Base-by-base conservation (phyloP, 2,888 invertebrate species). In the Athalia cordata region DNA sequence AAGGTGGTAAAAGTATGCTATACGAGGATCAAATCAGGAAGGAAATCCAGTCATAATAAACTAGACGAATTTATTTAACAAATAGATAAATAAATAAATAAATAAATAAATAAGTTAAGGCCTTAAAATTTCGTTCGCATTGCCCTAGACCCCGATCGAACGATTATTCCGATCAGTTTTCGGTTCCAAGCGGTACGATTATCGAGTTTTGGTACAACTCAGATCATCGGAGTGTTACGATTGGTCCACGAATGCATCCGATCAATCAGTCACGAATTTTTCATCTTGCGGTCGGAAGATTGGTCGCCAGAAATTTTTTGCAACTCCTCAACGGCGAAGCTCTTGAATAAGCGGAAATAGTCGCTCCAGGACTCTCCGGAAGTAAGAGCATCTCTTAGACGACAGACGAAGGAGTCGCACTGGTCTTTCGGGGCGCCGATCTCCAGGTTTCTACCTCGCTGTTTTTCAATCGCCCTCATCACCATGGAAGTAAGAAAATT, bases 351-450 rank as follows among this genome's bases (percentile, higher is more conserved):
- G n/a, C 81, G 81, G 15, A 80, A 29, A 52, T 87, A 87, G 77
- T 87, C 86, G 5, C 78, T 77, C 88, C 87, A 88, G 11, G 86
- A 80, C 49, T 85, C 83, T n/a, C 81, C 79, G 8, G 75, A 75
- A 57, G 67, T 77, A 4, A 87, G 75, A 3, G 82, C 91, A 81
- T 91, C 88, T 77, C 90, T 90, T 78, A 92, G 87, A 78, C 92
- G 91, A 84, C 93, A 93, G 74, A 90, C 87, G 79, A 92, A 81
- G 29, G 85, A 84, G 50, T 91, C 90, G 81, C 92, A 93, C n/a
- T 90, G 85, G 79, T 89, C 86, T 82, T 91, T 90, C n/a, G 86
- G 86, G 0, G 89, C 86, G 81, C 91, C 68, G 49, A 64, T 80
- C 13, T 57, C 50, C 9, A 8, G 55, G 65, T 82, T 86, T 75